Conservation (phyloP, 2,797 vertebrate species). For the Pseudomugil tenellus region DNA sequence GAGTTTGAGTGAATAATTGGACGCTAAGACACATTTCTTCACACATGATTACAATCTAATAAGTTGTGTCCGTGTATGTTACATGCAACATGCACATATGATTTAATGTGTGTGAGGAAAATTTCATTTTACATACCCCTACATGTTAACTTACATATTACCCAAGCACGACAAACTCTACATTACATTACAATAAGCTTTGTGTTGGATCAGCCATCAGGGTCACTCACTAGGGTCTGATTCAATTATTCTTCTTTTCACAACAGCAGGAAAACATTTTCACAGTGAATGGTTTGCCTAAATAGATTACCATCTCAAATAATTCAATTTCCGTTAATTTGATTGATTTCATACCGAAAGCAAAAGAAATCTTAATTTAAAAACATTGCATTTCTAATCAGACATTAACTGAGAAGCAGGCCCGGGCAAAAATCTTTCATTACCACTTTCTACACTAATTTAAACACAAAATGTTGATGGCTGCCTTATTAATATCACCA, state of each 20-base stretch:
- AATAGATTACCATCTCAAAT: conserved; percentile 81
- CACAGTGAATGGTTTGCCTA: conserved; percentile 78
- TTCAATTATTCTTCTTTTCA: conserved; percentile 78
- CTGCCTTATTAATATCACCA: conserved; percentile 58
- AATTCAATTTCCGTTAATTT: conserved; percentile 81
- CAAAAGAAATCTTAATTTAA: conserved; percentile 77
- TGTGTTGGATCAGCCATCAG: conserved; percentile 61
- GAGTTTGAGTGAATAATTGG: conserved; percentile 13
- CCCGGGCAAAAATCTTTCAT: conserved; percentile 68
- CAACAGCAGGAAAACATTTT: conserved; percentile 79
- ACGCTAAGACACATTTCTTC: conserved; percentile 11
- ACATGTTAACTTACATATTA: conserved; percentile 34
- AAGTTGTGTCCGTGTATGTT: not conserved
- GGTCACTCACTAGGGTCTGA: conserved; percentile 77
- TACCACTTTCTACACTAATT: conserved; percentile 67
- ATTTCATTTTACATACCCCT: conserved; percentile 26
- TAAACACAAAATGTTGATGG: conserved; percentile 73
- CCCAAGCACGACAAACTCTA: conserved; percentile 47
- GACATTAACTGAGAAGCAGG: conserved; percentile 72
- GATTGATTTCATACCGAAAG: conserved; percentile 78
- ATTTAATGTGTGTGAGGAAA: conserved; percentile 19
- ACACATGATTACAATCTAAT: conserved; percentile 28
- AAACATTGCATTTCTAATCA: conserved; percentile 80
- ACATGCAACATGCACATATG: conserved; percentile 9
- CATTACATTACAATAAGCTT: conserved; percentile 60